phyloP scores from a whole-genome alignment of 2,113 vertebrate species.

The Lepus europaeus region DNA sequence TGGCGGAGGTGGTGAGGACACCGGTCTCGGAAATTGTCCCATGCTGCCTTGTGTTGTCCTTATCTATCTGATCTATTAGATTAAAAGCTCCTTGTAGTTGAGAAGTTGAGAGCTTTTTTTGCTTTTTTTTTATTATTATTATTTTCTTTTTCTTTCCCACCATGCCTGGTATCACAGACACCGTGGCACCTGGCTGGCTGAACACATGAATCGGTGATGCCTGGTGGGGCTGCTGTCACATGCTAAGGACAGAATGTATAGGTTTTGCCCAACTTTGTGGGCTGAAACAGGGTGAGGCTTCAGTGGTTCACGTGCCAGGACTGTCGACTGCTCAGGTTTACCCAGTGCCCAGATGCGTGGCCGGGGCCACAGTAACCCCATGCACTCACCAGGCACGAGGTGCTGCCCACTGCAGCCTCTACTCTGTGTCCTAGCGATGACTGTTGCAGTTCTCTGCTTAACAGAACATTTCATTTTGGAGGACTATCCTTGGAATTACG shows the following conservation, averaged over 20 bases:
- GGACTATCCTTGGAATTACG: not conserved
- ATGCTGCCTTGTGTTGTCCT: not conserved
- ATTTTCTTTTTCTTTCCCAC: not conserved
- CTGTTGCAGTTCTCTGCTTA: not conserved
- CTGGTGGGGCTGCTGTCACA: not conserved
- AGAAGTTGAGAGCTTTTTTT: not conserved
- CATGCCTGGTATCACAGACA: not conserved
- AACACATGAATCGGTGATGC: not conserved
- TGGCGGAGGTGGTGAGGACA: not conserved
- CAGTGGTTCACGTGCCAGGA: not conserved
- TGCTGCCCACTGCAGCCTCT: not conserved
- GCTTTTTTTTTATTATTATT: no score
- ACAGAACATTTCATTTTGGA: slow-evolving; percentile 31
- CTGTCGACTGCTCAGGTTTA: not conserved
- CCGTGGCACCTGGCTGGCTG: not conserved
- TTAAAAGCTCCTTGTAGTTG: not conserved
- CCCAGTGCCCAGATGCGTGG: not conserved
- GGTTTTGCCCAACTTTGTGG: slow-evolving; percentile 24
- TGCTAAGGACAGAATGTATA: not conserved
- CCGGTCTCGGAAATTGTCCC: accelerated
- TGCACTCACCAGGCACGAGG: not conserved
- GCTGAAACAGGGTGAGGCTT: not conserved
- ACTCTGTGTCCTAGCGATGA: not conserved
- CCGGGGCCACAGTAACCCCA: not conserved
- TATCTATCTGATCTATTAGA: not conserved